Base-by-base conservation (phyloP, 1,140 invertebrate genomes). In the Drosophila lini region DNA sequence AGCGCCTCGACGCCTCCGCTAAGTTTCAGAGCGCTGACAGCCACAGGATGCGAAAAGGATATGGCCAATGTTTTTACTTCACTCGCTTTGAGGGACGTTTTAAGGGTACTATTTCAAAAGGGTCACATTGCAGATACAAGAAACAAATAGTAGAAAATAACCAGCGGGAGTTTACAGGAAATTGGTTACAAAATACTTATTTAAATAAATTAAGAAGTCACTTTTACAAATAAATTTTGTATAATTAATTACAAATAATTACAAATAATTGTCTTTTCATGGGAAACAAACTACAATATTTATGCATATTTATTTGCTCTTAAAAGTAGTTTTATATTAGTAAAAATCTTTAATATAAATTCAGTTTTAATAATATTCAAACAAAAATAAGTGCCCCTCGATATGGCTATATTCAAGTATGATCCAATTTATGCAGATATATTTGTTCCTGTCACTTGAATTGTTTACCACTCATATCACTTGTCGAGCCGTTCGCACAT, bases 1-100 rank as follows among this genome's bases (percentile, higher is more conserved):
- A 70, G 84, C 83, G 84, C 84, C 69, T 86, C 83, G 57, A 79
- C 82, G 82, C 82, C 80, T 86, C 69, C 44, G 53, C 80, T 65
- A 67, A 79, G 78, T 65, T 80, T 64, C 42, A 60, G 60, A 61
- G 22, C 58, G 58, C 61, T 73, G 81, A 63, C 77, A 82, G 61
- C 45, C 58, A 47, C 64, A 75, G 70, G 65, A 71, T 71, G 22
- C 16, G 36, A 56, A 19, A 48, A 36, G 57, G 73, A 77, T 75
- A 70, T 53, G 67, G 40, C 28, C 42, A 22, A 22, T 28, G 22
- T 40, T 55, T 63, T 53, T 13, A 16, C 32, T 19, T 11, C n/a
- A 45, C 32, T 8, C 11, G 52, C n/a, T 36, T 50, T 36, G 28
- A 15, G 28, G n/a, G 28, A 64, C 38, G 15, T 25, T 53, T 34